A percentile compares a stretch with the other conserved stretches of the same genome.
Conservation (phyloP, 2,888 invertebrate genomes). For the Eledone cirrhosa region DNA sequence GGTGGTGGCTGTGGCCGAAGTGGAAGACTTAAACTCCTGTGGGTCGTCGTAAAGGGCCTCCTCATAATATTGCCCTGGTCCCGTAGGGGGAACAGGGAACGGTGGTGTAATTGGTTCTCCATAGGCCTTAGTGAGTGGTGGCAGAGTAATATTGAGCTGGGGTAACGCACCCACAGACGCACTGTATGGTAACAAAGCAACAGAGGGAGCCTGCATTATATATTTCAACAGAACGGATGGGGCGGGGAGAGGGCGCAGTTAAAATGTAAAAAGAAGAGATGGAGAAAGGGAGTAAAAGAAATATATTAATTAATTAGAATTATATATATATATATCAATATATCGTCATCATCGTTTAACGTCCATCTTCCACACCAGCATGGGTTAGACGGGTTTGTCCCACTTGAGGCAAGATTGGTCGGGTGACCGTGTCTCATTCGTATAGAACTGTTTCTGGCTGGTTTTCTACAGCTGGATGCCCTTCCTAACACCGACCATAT, state of each 20-base stretch:
- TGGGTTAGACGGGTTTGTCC: too few species aligned
- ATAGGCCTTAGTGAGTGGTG: conserved; percentile 12
- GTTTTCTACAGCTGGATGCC: too few species aligned
- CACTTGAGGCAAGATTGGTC: too few species aligned
- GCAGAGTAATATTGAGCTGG: background rate
- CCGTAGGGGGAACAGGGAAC: conserved; percentile 14
- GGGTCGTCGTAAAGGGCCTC: conserved; percentile 4
- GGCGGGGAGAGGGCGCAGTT: background rate
- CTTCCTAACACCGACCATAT: too few species aligned
- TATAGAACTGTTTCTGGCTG: too few species aligned
- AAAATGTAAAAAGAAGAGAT: background rate
- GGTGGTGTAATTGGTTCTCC: conserved; percentile 23
- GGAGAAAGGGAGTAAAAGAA: background rate
- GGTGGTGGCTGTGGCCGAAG: too few species aligned
- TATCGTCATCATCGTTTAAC: too few species aligned
- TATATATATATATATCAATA: too few species aligned
- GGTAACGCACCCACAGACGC: conserved; percentile 17
- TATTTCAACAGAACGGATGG: too few species aligned
- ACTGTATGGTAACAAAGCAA: conserved; percentile 14
- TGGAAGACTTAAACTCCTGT: conserved; percentile 13
- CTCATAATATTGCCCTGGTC: background rate
- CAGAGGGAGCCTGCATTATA: background rate
- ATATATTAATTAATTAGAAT: background rate
- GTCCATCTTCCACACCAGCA: too few species aligned
- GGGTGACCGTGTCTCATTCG: too few species aligned